phyloP scores from a whole-genome alignment of 2,797 vertebrate species.

The Oreonectes daqikongensis region DNA sequence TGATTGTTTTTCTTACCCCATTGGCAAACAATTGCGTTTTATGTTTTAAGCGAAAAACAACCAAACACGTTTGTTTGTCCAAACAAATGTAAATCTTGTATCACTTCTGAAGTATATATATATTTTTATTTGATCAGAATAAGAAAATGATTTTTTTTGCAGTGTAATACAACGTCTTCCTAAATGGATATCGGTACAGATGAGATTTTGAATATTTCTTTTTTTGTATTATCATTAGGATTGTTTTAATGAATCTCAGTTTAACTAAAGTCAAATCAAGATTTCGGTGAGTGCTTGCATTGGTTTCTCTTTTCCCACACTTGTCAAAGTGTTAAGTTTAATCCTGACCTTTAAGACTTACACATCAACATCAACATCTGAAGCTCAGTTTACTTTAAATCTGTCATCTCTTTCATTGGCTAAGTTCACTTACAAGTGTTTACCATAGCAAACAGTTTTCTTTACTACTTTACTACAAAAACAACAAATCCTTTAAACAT shows the following conservation, averaged over 20 bases:
- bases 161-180: too few relatives aligned
- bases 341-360: conserved; percentile 1
- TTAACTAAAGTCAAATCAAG: not conserved
- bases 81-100: too few relatives aligned
- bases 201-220: too few relatives aligned
- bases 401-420: conserved; percentile 1
- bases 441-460: not conserved
- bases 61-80: too few relatives aligned
- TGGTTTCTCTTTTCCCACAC: conserved; percentile 30
- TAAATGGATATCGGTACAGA: not conserved
- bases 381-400: conserved; percentile 22
- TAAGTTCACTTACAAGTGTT: not conserved
- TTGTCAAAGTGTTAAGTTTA: conserved; percentile 50
- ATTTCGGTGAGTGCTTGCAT: not conserved
- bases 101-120: too few relatives aligned
- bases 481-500: not conserved
- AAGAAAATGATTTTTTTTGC: too few relatives aligned
- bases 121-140: too few relatives aligned
- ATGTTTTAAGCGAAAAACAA: too few relatives aligned
- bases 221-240: too few relatives aligned
- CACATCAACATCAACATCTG: conserved; percentile 17
- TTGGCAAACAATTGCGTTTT: too few relatives aligned
- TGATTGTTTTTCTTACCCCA: too few relatives aligned
- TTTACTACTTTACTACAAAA: not conserved
- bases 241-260: not conserved